Base-by-base conservation (phyloP, 1,140 invertebrate species). In the Cheumatopsyche charites region DNA sequence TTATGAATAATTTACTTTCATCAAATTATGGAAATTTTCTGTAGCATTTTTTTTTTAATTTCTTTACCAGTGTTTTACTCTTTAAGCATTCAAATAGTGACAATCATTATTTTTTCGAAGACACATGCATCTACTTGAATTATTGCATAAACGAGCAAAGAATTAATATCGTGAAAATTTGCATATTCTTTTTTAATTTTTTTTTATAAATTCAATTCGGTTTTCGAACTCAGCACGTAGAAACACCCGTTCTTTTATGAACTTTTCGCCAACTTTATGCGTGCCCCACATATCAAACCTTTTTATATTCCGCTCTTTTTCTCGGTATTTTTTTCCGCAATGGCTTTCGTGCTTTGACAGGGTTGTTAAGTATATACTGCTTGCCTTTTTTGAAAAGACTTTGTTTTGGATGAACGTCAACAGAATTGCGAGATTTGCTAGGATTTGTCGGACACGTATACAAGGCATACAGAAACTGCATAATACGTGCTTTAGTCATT, bases 221-320 rank as follows among this genome's bases (percentile, higher is more conserved):
- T 9, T 7, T 15, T 13, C 47, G 19, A 17, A 15, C 19, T 52
- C 47, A 15, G 47, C 47, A 52, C 47, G 29, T 36, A 52, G 47
- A 52, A 52, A 36, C 29, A 36, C n/a, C 47, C 19, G 15, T 52
- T 52, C 47, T 52, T 52, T 52, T 36, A 36, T 52, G 47, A 52
- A 52, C 47, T 52, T 52, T 52, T 52, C 15, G 12, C 15, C 15
- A n/a, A 19, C 19, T 52, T 52, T 58, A 26, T 25, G 55, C 23
- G 55, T 58, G 55, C 55, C 17, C 23, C 55, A 58, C 55, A 58
- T 58, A 58, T 58, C 55, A 58, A 23, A 25, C 23, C 23, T 58
- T n/a, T 58, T 58, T 58, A 58, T 58, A 58, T 58, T 58, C 55
- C 12, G 23, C 55, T 25, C 55, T 58, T 58, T 58, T 58, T 58